Conservation (phyloP, 2,888 invertebrate genomes). For the Gnatocerus cornutus region DNA sequence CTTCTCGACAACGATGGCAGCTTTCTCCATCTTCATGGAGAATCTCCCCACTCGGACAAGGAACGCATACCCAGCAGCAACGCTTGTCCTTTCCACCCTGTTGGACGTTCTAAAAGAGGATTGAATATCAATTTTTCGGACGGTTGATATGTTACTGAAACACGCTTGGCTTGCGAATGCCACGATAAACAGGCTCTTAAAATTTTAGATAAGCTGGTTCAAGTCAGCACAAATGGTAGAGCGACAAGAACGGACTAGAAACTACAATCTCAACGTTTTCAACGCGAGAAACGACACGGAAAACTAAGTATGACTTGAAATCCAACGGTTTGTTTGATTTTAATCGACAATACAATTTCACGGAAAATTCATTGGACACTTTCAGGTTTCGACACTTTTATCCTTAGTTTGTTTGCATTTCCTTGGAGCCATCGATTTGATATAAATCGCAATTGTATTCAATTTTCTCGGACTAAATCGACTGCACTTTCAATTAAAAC, state of each 20-base stretch:
- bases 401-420: neutral
- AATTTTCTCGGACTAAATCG: neutral
- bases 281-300: too few species aligned
- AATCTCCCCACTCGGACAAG: slow-evolving; percentile 78
- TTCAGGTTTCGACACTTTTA: neutral
- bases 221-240: neutral
- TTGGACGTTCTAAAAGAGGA: slow-evolving; percentile 72
- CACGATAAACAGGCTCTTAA: slow-evolving; percentile 16
- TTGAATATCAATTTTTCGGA: slow-evolving; percentile 27
- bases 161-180: slow-evolving; percentile 8
- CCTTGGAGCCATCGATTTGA: neutral
- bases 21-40: slow-evolving; percentile 73
- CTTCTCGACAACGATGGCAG: slow-evolving; percentile 77
- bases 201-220: slow-evolving; percentile 11
- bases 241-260: neutral
- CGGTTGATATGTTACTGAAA: neutral
- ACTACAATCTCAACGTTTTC: neutral
- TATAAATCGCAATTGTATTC: neutral
- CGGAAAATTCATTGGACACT: neutral
- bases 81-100: slow-evolving; percentile 76
- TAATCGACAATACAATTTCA: neutral
- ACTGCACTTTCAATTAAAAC: slow-evolving; percentile 32
- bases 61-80: slow-evolving; percentile 86
- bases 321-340: too few species aligned
- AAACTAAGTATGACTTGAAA: too few species aligned